Evolutionary conservation across 2,113 vertebrate species (phyloP).

Genomic region (Nymphicus hollandicus): DNA sequence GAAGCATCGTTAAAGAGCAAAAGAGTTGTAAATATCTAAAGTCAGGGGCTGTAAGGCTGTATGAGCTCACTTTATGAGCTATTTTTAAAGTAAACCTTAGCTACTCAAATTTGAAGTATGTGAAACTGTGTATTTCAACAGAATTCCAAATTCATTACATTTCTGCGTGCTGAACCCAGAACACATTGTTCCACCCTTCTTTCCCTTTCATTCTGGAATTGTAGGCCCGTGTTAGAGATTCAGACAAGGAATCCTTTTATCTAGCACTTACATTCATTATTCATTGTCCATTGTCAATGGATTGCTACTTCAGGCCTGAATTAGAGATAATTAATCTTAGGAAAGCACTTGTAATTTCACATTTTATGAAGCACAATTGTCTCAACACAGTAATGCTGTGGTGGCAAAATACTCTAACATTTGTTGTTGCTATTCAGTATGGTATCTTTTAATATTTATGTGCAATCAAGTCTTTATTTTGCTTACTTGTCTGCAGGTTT

Average conservation of each 20-base stretch:
- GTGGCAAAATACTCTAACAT: background rate
- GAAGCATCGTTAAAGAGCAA: background rate
- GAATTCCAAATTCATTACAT: background rate
- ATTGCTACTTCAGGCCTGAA: conserved; percentile 54
- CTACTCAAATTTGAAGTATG: background rate
- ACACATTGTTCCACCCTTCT: background rate
- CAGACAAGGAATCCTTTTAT: conserved; percentile 60
- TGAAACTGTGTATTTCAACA: background rate
- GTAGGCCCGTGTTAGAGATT: conserved; percentile 2
- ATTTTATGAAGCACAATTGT: conserved; percentile 9
- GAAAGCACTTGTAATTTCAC: conserved; percentile 50
- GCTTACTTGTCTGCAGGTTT: background rate
- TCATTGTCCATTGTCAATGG: conserved; percentile 55
- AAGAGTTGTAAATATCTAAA: background rate
- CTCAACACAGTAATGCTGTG: background rate
- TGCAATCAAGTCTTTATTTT: background rate
- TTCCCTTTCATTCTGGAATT: background rate
- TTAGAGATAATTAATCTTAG: conserved; percentile 69
- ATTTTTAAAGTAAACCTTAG: background rate
- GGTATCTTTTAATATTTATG: background rate
- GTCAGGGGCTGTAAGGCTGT: background rate
- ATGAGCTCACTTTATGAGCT: background rate
- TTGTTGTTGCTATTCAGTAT: background rate
- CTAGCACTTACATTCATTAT: conserved; percentile 52
- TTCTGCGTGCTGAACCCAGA: too few relatives aligned